Evolutionary conservation across 2,113 vertebrate genomes (phyloP).

Genomic region (Ceratotherium simum): DNA sequence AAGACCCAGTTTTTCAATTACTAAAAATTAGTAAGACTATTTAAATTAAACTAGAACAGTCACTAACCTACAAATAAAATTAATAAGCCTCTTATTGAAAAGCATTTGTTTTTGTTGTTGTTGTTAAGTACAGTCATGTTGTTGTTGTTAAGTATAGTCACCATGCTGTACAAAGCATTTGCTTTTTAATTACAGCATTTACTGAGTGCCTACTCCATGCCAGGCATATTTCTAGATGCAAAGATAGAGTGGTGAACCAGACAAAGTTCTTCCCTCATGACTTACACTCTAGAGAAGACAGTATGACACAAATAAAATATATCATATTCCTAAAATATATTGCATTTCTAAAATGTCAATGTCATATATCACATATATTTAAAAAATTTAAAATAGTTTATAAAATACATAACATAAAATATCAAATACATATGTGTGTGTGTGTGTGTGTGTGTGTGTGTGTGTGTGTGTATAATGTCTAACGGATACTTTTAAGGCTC

Average conservation of each 20-base stretch:
- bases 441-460: background rate
- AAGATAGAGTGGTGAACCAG: background rate
- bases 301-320: background rate
- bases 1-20: constrained; percentile 20
- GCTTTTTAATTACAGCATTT: background rate
- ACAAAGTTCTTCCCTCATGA: background rate
- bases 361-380: background rate
- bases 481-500: background rate
- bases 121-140: background rate
- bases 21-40: background rate
- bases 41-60: background rate
- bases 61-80: background rate
- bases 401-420: constrained; percentile 16
- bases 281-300: background rate
- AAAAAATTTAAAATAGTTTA: background rate
- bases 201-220: background rate
- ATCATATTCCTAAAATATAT: background rate
- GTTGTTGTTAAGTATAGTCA: background rate
- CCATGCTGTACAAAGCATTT: background rate
- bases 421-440: background rate
- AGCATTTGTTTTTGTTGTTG: background rate
- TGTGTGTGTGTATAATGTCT: background rate
- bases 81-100: background rate
- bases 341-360: constrained; percentile 32
- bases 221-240: constrained; percentile 8